Evolutionary conservation across 2,113 vertebrate species (phyloP).

Genomic region (Sorex fumeus): DNA sequence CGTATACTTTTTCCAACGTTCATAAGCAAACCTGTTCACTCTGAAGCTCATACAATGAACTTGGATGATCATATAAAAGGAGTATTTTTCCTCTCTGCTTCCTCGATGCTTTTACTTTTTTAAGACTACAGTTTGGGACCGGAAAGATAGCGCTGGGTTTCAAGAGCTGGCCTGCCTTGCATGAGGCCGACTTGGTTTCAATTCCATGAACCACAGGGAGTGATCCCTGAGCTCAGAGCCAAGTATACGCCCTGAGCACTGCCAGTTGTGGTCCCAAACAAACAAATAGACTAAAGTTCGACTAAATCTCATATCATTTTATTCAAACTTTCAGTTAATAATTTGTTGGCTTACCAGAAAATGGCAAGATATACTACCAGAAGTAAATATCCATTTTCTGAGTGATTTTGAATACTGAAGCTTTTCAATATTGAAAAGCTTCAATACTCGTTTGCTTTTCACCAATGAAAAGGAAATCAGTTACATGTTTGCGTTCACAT

Average conservation of each 20-base stretch:
- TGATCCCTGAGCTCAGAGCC: no score
- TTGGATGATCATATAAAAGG: neutral
- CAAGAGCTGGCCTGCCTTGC: no score
- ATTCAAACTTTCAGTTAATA: neutral
- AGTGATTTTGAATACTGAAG: neutral
- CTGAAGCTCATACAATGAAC: neutral
- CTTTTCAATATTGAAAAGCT: no score
- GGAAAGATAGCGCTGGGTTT: no score
- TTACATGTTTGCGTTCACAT: neutral
- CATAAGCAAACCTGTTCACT: neutral
- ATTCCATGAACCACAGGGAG: no score
- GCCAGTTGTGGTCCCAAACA: no score
- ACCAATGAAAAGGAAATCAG: neutral
- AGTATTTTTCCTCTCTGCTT: neutral
- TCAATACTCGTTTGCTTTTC: neutral
- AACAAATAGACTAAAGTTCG: neutral
- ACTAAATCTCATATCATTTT: neutral
- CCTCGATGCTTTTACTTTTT: neutral
- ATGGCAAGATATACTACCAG: neutral
- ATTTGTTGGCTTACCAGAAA: neutral
- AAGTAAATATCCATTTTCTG: neutral
- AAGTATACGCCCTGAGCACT: no score
- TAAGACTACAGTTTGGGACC: neutral
- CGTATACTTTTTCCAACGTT: no score
- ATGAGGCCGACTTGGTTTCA: no score